phyloP scores from a whole-genome alignment of 1,140 invertebrate genomes.

The Kradibia gibbosae region DNA sequence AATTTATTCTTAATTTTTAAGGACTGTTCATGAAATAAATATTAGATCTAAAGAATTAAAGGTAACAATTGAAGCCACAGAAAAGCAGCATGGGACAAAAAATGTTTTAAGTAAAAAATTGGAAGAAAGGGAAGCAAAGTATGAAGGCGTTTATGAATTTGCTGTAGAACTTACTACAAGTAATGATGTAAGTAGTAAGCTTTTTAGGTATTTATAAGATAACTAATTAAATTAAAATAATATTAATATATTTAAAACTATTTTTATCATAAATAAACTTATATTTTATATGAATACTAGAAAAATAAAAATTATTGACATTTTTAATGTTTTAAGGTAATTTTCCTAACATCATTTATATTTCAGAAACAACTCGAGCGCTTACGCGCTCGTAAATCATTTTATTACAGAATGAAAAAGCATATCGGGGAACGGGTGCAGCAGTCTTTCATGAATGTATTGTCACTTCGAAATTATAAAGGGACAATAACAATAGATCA shows the following conservation, averaged over 20 bases:
- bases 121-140: slow-evolving; percentile 58
- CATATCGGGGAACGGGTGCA: slow-evolving; percentile 69
- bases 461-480: slow-evolving; percentile 72
- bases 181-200: slow-evolving; percentile 56
- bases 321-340: neutral
- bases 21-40: slow-evolving; percentile 57
- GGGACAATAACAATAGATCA: slow-evolving; percentile 78
- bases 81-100: slow-evolving; percentile 59
- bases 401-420: slow-evolving; percentile 67
- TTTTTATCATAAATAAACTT: neutral
- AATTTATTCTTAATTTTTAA: slow-evolving; percentile 50
- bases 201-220: neutral
- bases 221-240: neutral
- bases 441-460: slow-evolving; percentile 70
- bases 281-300: neutral
- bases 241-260: neutral
- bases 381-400: slow-evolving; percentile 63
- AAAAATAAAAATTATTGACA: neutral
- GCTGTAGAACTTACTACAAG: slow-evolving; percentile 54
- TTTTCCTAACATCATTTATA: neutral
- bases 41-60: slow-evolving; percentile 51
- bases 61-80: slow-evolving; percentile 59
- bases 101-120: slow-evolving; percentile 59
- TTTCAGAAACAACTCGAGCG: slow-evolving; percentile 64
- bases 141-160: slow-evolving; percentile 52